Evolutionary conservation across 30 jellyfish, hydroid and myxozoan genomes (phyloP).

Genomic region (Pelagia noctiluca): DNA sequence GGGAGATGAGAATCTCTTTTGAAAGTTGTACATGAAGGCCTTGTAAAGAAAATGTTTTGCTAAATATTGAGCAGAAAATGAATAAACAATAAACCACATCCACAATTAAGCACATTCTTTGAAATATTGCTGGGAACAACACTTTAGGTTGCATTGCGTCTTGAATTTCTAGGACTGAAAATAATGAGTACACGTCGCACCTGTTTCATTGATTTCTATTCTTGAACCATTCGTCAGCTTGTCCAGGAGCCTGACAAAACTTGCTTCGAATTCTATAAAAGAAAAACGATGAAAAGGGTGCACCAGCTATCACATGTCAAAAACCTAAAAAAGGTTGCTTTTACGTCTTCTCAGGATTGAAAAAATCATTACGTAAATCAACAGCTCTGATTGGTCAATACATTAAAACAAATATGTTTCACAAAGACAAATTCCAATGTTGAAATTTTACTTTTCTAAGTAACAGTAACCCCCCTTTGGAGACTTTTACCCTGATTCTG

Average conservation of each 20-base stretch:
- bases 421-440: neutral
- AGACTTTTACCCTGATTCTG: no score
- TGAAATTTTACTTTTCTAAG: neutral
- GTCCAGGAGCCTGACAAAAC: constrained; percentile 86
- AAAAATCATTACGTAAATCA: neutral
- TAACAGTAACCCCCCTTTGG: no score
- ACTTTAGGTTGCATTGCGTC: neutral
- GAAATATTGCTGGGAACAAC: no score
- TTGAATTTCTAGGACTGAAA: neutral
- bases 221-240: constrained; percentile 90
- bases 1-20: no score
- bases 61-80: no score
- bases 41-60: neutral
- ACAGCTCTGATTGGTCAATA: neutral
- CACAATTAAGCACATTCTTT: neutral
- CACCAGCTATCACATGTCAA: neutral
- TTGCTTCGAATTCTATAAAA: constrained; percentile 88
- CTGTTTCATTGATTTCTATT: constrained; percentile 94
- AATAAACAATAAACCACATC: neutral
- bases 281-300: neutral
- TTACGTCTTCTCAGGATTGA: neutral
- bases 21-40: neutral
- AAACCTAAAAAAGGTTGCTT: neutral
- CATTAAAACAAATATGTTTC: neutral
- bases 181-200: neutral